phyloP scores from a whole-genome alignment of 2,797 vertebrate species.

The Bufotes viridis region DNA sequence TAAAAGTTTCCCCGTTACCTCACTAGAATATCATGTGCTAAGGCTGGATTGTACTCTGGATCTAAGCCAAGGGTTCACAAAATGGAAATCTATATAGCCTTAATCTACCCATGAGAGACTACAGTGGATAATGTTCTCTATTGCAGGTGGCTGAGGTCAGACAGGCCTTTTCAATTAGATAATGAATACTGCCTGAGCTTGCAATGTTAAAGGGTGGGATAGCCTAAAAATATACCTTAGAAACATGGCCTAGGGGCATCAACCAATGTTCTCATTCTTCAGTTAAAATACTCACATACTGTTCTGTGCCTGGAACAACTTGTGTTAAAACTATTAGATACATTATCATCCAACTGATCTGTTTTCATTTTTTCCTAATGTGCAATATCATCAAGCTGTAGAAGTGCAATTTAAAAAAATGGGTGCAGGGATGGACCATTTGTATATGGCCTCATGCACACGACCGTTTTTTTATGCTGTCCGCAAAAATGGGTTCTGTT shows the following conservation, averaged over 20 bases:
- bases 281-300: constrained; percentile 46
- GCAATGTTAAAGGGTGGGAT: constrained; percentile 21
- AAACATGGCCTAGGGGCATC: constrained; percentile 32
- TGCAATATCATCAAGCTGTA: neutral
- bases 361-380: neutral
- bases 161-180: constrained; percentile 53
- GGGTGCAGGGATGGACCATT: neutral
- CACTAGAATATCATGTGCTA: constrained; percentile 55
- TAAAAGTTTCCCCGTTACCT: constrained; percentile 57
- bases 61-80: constrained; percentile 7
- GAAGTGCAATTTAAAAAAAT: neutral
- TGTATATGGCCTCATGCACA: no score
- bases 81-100: constrained; percentile 10
- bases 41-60: constrained; percentile 45
- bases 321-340: neutral
- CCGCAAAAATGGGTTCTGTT: no score
- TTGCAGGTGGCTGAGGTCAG: constrained; percentile 46
- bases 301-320: constrained; percentile 40
- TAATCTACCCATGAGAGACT: constrained; percentile 35
- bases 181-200: constrained; percentile 40
- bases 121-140: constrained; percentile 43
- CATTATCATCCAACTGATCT: neutral
- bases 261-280: constrained; percentile 36
- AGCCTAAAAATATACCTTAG: constrained; percentile 52
- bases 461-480: no score